Conservation (phyloP, 2,797 vertebrate genomes). For the Rhabdomys pumilio region DNA sequence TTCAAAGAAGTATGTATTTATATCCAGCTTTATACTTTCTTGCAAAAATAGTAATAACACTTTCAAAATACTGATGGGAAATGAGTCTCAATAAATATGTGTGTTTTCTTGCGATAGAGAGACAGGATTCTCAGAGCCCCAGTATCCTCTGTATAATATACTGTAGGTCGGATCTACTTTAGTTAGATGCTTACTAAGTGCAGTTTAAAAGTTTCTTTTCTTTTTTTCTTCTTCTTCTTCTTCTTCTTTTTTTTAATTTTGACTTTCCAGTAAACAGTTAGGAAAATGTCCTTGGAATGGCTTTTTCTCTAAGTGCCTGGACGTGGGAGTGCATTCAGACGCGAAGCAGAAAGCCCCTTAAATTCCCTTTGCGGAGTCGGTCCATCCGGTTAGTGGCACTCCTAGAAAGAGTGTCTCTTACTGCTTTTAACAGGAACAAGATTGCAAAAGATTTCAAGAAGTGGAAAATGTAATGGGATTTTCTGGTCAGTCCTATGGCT, state of each 20-base stretch:
- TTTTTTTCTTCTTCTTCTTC: background rate
- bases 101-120: conserved; percentile 78
- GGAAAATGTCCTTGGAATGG: conserved; percentile 73
- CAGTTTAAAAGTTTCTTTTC: conserved; percentile 72
- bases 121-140: conserved; percentile 65
- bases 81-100: conserved; percentile 78
- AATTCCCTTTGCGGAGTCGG: conserved; percentile 69
- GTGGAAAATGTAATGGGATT: conserved; percentile 51
- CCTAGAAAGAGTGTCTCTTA: conserved; percentile 42
- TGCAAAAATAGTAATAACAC: conserved; percentile 83
- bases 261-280: conserved; percentile 79
- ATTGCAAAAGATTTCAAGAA: conserved; percentile 69
- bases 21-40: conserved; percentile 76
- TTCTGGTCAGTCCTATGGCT: conserved; percentile 41
- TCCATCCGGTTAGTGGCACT: conserved; percentile 67
- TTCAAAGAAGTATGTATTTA: conserved; percentile 78
- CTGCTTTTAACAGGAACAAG: conserved; percentile 67
- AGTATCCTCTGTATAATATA: conserved; percentile 77
- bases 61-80: conserved; percentile 78
- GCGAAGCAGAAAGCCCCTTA: conserved; percentile 81
- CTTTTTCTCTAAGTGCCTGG: conserved; percentile 68
- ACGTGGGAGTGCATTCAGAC: conserved; percentile 67
- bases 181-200: conserved; percentile 74
- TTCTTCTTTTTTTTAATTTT: conserved; percentile 55
- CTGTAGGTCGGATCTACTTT: conserved; percentile 74